These are phyloP conservation scores for Tringa solitaria DNA, from an alignment of 2,113 vertebrate genomes.

Conservation along the genomic window DNA sequence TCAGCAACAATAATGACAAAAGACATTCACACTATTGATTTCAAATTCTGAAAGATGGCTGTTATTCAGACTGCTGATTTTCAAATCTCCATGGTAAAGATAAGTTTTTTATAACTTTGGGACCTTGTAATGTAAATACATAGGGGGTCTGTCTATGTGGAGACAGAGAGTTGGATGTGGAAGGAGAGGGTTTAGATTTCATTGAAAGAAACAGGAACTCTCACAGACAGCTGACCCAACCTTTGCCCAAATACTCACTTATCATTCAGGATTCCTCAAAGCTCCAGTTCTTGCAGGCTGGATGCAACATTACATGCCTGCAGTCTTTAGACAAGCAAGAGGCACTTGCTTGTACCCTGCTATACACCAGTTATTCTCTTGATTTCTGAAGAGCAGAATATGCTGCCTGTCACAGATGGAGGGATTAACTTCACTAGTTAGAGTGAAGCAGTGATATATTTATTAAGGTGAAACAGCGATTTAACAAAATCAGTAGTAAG, in stretches of 20 bases:
- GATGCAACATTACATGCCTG: background rate
- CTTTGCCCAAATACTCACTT: background rate
- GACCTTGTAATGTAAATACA: background rate
- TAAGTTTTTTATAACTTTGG: background rate
- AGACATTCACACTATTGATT: background rate
- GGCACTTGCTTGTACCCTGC: background rate
- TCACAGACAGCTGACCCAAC: background rate
- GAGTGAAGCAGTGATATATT: too few relatives aligned
- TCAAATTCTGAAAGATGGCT: background rate
- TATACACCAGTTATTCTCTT: background rate
- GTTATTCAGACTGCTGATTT: background rate
- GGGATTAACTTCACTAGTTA: too few relatives aligned
- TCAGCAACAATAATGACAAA: background rate
- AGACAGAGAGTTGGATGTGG: accelerated
- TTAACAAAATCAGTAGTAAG: too few relatives aligned
- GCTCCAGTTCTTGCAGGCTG: background rate
- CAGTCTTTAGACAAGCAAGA: background rate
- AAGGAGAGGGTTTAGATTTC: background rate
- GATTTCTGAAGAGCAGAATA: background rate
- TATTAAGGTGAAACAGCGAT: too few relatives aligned
- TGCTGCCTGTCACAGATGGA: too few relatives aligned
- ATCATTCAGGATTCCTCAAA: background rate
- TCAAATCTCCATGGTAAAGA: background rate
- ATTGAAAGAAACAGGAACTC: background rate
- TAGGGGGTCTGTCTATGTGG: background rate